These are phyloP conservation scores for Idaea aversata DNA, from an alignment of 2,888 invertebrate genomes.

Conservation along the genomic window DNA sequence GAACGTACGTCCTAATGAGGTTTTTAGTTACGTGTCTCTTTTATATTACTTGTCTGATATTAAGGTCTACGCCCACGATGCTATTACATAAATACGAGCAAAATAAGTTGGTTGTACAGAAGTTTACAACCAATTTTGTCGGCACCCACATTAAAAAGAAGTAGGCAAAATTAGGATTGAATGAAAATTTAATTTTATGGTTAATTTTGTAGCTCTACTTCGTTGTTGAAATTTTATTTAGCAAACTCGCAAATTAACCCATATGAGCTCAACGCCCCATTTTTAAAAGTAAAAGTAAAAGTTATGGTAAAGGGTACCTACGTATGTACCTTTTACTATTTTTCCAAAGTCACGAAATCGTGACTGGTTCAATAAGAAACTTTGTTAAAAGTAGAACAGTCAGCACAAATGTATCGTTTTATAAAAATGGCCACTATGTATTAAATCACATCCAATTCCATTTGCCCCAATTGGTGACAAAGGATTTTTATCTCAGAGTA, in stretches of 20 bases:
- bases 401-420: not conserved
- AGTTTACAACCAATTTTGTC: too few species aligned
- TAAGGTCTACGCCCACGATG: not conserved
- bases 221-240: not conserved
- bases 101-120: too few species aligned
- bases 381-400: constrained; percentile 20
- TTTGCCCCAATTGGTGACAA: not conserved
- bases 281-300: not conserved
- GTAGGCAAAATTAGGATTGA: too few species aligned
- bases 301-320: not conserved
- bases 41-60: not conserved
- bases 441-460: not conserved
- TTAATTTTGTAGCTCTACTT: not conserved
- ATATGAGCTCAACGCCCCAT: too few species aligned
- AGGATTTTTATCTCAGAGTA: not conserved
- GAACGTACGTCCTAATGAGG: constrained; percentile 4
- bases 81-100: not conserved
- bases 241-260: not conserved
- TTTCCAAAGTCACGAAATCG: constrained; percentile 52
- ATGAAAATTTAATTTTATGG: too few species aligned
- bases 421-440: not conserved
- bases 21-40: not conserved
- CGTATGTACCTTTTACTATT: constrained; percentile 26
- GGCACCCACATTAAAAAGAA: too few species aligned
- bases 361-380: constrained; percentile 50